phyloP scores from a whole-genome alignment of 2,888 invertebrate species.

The Diogma glabrata region DNA sequence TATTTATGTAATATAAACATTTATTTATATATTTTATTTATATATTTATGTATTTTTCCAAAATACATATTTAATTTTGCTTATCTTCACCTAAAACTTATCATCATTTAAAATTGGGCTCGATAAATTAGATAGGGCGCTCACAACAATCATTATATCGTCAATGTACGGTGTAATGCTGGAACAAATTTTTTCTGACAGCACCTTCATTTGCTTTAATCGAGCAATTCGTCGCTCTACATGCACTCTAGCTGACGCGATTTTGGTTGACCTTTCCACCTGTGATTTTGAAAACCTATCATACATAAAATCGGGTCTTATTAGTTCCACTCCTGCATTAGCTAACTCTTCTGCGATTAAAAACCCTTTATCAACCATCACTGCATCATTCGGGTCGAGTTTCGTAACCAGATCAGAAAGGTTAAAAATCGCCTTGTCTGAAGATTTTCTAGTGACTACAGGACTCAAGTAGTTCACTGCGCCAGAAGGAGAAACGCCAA shows the following conservation, averaged over 20 bases:
- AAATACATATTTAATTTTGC: too few species aligned
- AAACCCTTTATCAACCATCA: conserved; percentile 11
- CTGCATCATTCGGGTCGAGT: conserved; percentile 8
- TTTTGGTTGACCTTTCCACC: too few species aligned
- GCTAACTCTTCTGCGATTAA: conserved; percentile 9
- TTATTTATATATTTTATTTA: too few species aligned
- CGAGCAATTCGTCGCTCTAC: not conserved
- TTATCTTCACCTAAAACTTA: too few species aligned
- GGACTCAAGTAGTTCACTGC: not conserved
- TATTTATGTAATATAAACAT: too few species aligned
- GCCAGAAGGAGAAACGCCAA: conserved; percentile 4
- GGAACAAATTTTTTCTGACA: not conserved
- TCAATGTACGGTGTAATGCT: not conserved
- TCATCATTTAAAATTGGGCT: not conserved
- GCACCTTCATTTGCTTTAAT: not conserved
- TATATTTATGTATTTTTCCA: too few species aligned
- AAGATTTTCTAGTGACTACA: not conserved
- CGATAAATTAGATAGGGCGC: not conserved
- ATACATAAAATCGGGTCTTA: too few species aligned
- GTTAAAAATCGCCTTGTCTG: conserved; percentile 10
- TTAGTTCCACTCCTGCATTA: conserved; percentile 10
- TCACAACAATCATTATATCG: not conserved
- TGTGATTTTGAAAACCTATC: not conserved
- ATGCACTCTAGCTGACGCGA: not conserved
- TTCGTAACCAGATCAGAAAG: not conserved